These are phyloP conservation scores for Tetheella fluctuosa DNA, from an alignment of 2,888 invertebrate genomes.

Conservation along the genomic window DNA sequence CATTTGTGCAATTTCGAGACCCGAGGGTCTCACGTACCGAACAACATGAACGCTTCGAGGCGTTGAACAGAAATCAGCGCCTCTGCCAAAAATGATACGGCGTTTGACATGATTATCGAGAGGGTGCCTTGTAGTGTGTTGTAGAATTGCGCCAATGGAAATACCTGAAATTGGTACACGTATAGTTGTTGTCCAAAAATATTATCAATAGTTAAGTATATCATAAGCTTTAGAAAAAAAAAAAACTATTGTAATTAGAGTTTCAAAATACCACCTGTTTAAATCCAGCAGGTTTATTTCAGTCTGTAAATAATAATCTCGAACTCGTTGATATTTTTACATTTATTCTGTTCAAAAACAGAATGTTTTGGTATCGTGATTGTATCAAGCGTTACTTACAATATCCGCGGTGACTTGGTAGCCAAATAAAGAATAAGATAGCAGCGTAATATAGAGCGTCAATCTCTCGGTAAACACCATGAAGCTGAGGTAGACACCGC, in stretches of 20 bases:
- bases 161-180: constrained; percentile 74
- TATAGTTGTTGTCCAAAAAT: constrained; percentile 22
- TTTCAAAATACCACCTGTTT: too few species aligned
- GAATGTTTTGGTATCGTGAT: background rate
- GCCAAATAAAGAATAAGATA: constrained; percentile 89
- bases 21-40: constrained; percentile 67
- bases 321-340: background rate
- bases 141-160: constrained; percentile 86
- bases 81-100: constrained; percentile 84
- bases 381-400: constrained; percentile 56
- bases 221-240: too few species aligned
- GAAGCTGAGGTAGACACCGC: constrained; percentile 87
- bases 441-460: constrained; percentile 91
- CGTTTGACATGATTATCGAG: constrained; percentile 85
- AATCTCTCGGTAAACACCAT: constrained; percentile 94
- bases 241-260: background rate
- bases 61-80: constrained; percentile 85
- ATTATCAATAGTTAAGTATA: too few species aligned
- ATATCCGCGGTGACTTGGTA: constrained; percentile 83
- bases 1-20: constrained; percentile 32
- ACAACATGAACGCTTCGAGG: constrained; percentile 84
- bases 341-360: constrained; percentile 2
- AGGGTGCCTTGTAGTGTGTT: constrained; percentile 85
- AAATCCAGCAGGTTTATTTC: too few species aligned
- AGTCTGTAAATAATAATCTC: background rate